These are phyloP conservation scores for Penaeus japonicus DNA, from an alignment of 1,140 invertebrate genomes.

Conservation along the genomic window DNA sequence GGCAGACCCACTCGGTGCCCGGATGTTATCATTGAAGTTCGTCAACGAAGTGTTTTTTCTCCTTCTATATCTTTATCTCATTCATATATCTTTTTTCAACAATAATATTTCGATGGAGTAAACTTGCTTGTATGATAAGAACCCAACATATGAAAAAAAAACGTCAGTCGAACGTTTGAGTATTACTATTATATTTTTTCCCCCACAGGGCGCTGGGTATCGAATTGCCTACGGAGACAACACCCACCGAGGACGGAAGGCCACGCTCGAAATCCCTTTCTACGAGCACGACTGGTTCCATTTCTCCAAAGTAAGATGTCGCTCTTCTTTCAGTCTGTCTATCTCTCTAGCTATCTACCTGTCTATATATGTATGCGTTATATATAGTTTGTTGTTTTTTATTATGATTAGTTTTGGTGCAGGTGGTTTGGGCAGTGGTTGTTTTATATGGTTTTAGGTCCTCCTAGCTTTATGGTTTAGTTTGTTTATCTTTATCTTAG, in stretches of 20 bases:
- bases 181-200: too few species aligned
- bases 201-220: constrained; percentile 66
- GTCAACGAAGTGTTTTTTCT: constrained; percentile 50
- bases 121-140: too few species aligned
- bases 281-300: constrained; percentile 80
- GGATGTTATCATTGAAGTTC: constrained; percentile 85
- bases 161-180: too few species aligned
- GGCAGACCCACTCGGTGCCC: constrained; percentile 83
- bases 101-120: too few species aligned
- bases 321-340: constrained; percentile 59
- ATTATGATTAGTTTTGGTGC: too few species aligned
- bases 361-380: too few species aligned
- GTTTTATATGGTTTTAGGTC: too few species aligned
- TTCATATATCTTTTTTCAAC: background rate
- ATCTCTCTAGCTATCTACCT: background rate
- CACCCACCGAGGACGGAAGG: constrained; percentile 70
- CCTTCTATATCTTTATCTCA: constrained; percentile 33
- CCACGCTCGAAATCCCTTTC: constrained; percentile 72
- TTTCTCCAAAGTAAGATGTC: constrained; percentile 69
- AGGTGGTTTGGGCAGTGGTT: too few species aligned
- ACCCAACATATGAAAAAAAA: too few species aligned
- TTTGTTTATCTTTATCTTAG: too few species aligned
- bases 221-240: constrained; percentile 76
- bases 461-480: too few species aligned
- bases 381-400: too few species aligned